Evolutionary conservation across 2,888 invertebrate species (phyloP).

Genomic region (Ennomos fuscantarius): DNA sequence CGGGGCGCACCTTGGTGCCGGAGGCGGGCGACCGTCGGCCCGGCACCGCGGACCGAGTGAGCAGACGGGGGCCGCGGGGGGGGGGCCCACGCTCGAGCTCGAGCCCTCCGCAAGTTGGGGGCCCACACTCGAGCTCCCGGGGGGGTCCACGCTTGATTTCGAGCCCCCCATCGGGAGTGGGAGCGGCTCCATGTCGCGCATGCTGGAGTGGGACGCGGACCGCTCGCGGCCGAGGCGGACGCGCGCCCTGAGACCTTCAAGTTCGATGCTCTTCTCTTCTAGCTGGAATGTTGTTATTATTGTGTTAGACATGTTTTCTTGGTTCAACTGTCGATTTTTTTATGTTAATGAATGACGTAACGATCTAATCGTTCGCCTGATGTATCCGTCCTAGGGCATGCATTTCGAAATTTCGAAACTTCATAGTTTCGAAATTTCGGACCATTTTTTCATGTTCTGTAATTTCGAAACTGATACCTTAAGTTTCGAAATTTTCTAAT

Average conservation of each 20-base stretch:
- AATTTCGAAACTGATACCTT: too few relatives aligned
- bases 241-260: conserved; percentile 92
- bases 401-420: too few relatives aligned
- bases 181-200: conserved; percentile 78
- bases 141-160: conserved; percentile 72
- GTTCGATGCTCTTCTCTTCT: conserved; percentile 92
- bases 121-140: conserved; percentile 78
- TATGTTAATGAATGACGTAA: too few relatives aligned
- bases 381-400: too few relatives aligned
- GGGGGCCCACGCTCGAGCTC: conserved; percentile 72
- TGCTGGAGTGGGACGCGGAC: conserved; percentile 58
- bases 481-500: too few relatives aligned
- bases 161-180: conserved; percentile 65
- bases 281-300: conserved; percentile 80
- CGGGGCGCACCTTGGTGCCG: conserved; percentile 89
- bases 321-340: too few relatives aligned
- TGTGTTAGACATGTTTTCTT: too few relatives aligned
- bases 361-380: too few relatives aligned
- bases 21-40: conserved; percentile 62
- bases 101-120: conserved; percentile 60
- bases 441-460: too few relatives aligned
- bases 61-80: conserved; percentile 48
- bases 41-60: conserved; percentile 68
- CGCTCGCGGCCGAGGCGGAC: conserved; percentile 87
- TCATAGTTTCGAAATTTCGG: too few relatives aligned